phyloP scores from a whole-genome alignment of 2,113 vertebrate genomes.

The Asarcornis scutulata region DNA sequence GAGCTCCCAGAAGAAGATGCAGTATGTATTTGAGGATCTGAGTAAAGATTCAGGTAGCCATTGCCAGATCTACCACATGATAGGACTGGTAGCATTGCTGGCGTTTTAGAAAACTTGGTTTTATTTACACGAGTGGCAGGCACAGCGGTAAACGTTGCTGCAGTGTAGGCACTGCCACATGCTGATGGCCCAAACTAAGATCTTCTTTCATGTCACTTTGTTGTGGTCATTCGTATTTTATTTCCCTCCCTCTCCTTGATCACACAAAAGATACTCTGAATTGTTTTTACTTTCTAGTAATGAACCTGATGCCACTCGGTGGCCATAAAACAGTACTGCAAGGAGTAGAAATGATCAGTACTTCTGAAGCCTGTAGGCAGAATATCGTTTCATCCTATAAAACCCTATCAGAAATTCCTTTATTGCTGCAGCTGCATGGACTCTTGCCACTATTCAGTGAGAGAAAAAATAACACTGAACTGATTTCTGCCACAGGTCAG shows the following conservation, averaged over 20 bases:
- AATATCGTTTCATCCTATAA: fast-evolving
- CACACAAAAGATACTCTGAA: background rate
- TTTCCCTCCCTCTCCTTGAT: background rate
- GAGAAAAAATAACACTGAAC: background rate
- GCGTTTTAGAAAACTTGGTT: background rate
- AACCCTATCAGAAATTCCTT: background rate
- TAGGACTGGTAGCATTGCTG: fast-evolving
- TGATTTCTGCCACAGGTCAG: background rate
- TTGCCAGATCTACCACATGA: background rate
- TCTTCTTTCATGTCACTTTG: background rate
- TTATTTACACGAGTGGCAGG: fast-evolving
- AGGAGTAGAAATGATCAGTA: background rate
- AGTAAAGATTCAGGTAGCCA: background rate
- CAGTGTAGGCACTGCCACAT: background rate
- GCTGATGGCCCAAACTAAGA: background rate
- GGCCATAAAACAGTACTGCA: conserved; percentile 61
- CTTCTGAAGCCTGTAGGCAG: background rate
- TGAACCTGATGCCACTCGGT: conserved; percentile 56
- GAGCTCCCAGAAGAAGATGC: background rate
- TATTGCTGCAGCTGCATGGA: background rate
- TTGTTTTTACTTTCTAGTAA: background rate
- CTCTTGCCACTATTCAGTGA: background rate
- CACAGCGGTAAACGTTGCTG: fast-evolving
- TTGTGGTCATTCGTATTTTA: background rate
- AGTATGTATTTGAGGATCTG: background rate